phyloP scores from a whole-genome alignment of 2,888 invertebrate species.

The Xestia sexstrigata region DNA sequence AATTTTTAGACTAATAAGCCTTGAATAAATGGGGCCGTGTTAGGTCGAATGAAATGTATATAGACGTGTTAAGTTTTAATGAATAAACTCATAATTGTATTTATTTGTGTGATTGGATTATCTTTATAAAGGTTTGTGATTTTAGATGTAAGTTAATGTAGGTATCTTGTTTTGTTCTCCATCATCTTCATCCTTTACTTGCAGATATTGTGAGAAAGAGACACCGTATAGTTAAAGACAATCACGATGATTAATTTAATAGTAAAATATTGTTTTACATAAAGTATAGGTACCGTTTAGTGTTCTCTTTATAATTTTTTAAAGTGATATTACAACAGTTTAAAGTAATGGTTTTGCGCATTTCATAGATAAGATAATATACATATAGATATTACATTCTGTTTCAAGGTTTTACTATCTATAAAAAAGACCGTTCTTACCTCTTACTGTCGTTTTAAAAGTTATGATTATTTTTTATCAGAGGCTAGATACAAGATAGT shows the following conservation, averaged over 20 bases:
- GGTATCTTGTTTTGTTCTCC: not conserved
- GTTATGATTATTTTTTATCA: slow-evolving; percentile 22
- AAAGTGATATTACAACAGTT: not conserved
- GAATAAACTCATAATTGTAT: slow-evolving; percentile 20
- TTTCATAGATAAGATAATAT: slow-evolving; percentile 27
- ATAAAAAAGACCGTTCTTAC: slow-evolving; percentile 20
- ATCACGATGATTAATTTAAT: not conserved
- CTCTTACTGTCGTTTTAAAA: slow-evolving; percentile 20
- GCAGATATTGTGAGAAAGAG: not conserved
- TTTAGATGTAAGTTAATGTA: slow-evolving; percentile 6
- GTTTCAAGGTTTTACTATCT: slow-evolving; percentile 5
- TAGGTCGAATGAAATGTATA: not conserved
- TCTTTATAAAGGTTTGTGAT: slow-evolving; percentile 22
- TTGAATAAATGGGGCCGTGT: not conserved
- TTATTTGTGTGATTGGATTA: slow-evolving; percentile 16
- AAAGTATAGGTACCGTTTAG: not conserved
- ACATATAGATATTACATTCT: not conserved
- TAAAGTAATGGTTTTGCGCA: not conserved
- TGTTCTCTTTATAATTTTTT: not conserved
- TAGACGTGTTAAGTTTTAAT: not conserved
- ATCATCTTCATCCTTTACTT: not conserved
- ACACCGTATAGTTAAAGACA: not conserved
- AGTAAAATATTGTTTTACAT: not conserved
- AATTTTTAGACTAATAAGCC: not conserved
- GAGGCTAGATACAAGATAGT: slow-evolving; percentile 15